A percentile compares a stretch with the other conserved stretches of the same genome.
Conservation (phyloP, 2,797 vertebrate species). For the Enteromius afrohamiltoni region DNA sequence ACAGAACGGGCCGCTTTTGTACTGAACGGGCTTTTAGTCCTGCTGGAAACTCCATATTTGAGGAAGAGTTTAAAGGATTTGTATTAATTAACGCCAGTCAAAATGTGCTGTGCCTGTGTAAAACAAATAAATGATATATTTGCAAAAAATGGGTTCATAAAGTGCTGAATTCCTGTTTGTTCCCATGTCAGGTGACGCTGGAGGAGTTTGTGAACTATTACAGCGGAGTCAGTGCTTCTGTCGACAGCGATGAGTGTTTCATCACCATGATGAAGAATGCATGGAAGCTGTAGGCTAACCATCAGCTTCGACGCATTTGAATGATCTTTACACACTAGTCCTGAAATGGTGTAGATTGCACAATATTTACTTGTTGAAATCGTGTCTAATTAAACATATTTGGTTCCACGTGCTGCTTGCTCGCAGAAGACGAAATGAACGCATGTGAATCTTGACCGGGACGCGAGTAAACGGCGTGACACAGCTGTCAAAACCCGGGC, state of each 20-base stretch:
- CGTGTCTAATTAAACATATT: constrained; percentile 20
- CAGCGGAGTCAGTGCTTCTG: constrained; percentile 74
- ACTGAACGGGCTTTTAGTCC: no score
- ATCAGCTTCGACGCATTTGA: background rate
- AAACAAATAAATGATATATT: background rate
- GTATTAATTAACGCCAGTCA: no score
- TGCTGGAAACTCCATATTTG: no score
- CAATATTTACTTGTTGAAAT: constrained; percentile 18
- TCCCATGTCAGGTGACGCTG: constrained; percentile 71
- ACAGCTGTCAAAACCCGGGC: background rate
- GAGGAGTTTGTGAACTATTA: constrained; percentile 82
- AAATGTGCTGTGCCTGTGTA: no score
- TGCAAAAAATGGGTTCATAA: background rate
- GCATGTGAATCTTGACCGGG: constrained; percentile 11
- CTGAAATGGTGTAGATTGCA: background rate
- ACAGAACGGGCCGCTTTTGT: no score
- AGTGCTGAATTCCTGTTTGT: background rate
- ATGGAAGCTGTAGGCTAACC: constrained; percentile 65
- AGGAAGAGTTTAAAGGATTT: no score
- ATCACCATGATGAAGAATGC: constrained; percentile 67
- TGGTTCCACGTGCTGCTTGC: background rate
- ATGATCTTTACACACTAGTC: background rate
- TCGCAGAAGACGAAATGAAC: background rate
- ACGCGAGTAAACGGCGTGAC: background rate
- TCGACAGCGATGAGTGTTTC: constrained; percentile 77